Evolutionary conservation across 2,888 invertebrate species (phyloP), one percentile per base, ranked within the genome.

Genomic region (Polydrusus cervinus): DNA sequence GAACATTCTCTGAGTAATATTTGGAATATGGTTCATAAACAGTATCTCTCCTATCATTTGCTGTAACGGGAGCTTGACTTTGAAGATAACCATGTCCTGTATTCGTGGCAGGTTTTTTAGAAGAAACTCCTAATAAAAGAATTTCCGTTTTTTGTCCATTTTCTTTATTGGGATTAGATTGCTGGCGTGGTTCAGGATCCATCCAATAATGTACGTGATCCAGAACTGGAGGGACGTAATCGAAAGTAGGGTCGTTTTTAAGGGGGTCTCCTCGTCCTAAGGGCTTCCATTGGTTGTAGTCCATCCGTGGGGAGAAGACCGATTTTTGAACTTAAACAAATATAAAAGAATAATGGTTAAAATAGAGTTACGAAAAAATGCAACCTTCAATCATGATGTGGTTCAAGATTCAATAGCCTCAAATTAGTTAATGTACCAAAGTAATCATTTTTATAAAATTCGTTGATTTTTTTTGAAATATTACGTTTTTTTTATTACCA

Each of bases 251-350:
- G 84, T 95, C 95, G 83, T 95, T 94, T 82, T 94, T 93, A 57
- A 95, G 84, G 0, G 95, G 95, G 86, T 95, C 94, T 0, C 95
- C 94, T 71, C 93, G 91, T 6, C 95, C 95, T 53, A 95, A 89
- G 0, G 95, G 95, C 78, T 93, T 93, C 95, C 95, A 95, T 86
- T 94, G 94, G 81, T 94, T 94, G 85, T 94, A 95, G 84, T 95
- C 94, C 91, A 94, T 91, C 13, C 94, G 90, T 0, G 94, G 94
- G 0, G 92, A 92, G 82, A 93, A 93, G 75, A 92, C 85, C 10
- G 88, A 85, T 49, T 76, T 78, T 38, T 57, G 67, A 68, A 20
- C 66, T 78, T 47, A 20, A 78, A 78, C 34, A 68, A 55, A 55
- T 34, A 65, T 3, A 18, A 38, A 40, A 57, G 5, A 20, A 18